Base-by-base conservation (phyloP, 2,888 invertebrate species). In the Sylvicola cinctus region DNA sequence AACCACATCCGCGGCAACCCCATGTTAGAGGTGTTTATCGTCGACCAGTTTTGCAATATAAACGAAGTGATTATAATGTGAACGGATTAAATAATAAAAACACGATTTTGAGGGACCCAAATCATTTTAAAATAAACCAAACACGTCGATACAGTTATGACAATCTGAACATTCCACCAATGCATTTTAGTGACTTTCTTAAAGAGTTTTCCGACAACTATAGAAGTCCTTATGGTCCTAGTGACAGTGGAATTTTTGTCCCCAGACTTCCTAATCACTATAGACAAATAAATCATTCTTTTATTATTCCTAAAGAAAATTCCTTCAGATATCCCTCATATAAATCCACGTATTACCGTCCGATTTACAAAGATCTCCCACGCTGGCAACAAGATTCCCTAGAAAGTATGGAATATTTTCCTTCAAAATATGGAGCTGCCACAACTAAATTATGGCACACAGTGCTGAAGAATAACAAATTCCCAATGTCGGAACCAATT, bases 401-500 rank as follows among this genome's bases (percentile, higher is more conserved):
- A n/a, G 28, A 28, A 13, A n/a, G 14, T 13, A 8, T 13, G 6
- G 12, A n/a, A 28, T 13, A 28, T 28, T 13, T 13, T 28, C 14
- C n/a, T 8, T 13, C n/a, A n/a, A 28, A 13, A 13, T 28, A 8
- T 28, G 20, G 20, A 6, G 8, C 4, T 20, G 5, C 20, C 20
- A 6, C 20, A 20, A 20, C 20, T 8, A 20, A 20, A 20, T 8
- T 8, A 28, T 28, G 12, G 12, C n/a, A 55, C 33, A 51, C 55
- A 0, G 48, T 54, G 51, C 40, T 52, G 25, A 50, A 47, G 13
- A 37, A 40, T 1, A 41, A 44, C n/a, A 44, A 49, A 16, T 55
- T 53, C 46, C 51, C 49, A 25, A 54, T 55, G 54, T 49, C 50
- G 39, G 55, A 55, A 34, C 54, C 54, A 3, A 50, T 54, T 35